These are phyloP conservation scores for Arremon brunneinucha DNA, from an alignment of 2,797 vertebrate genomes.

Conservation along the genomic window DNA sequence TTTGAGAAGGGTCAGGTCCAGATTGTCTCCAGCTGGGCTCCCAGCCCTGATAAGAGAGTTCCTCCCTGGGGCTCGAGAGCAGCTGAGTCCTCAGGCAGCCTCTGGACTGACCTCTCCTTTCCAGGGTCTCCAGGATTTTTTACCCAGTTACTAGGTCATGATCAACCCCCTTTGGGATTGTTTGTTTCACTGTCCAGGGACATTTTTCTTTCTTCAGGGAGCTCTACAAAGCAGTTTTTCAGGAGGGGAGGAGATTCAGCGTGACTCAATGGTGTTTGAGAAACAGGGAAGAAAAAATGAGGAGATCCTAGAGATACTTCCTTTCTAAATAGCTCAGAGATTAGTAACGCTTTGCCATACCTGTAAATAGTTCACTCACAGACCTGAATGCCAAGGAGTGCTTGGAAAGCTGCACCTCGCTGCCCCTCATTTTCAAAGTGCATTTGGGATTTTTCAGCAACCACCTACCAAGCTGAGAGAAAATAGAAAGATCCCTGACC, in stretches of 20 bases:
- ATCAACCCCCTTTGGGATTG: background rate
- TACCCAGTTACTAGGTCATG: background rate
- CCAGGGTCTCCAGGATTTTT: background rate
- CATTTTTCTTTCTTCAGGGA: background rate
- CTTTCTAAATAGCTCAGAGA: constrained; percentile 54
- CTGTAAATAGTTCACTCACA: constrained; percentile 20
- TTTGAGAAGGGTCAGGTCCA: constrained; percentile 39
- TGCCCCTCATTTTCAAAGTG: background rate
- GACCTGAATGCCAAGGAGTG: background rate
- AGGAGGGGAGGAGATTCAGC: constrained; percentile 13
- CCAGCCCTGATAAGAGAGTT: constrained; percentile 26
- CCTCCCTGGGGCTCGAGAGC: background rate
- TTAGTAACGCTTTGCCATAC: constrained; percentile 46
- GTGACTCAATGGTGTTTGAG: constrained; percentile 33
- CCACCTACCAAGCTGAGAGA: constrained; percentile 39
- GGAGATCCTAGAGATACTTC: constrained; percentile 64
- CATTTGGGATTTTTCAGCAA: constrained; percentile 2
- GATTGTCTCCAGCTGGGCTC: constrained; percentile 41
- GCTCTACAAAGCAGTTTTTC: background rate
- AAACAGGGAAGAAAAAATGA: constrained; percentile 38
- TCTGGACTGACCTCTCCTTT: background rate
- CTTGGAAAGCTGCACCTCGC: background rate
- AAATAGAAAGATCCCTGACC: constrained; percentile 66
- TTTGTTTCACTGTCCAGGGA: background rate
- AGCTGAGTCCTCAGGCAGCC: background rate